These are phyloP conservation scores for Lasioglossum malachurum DNA, from an alignment of 2,888 invertebrate genomes.

Conservation along the genomic window DNA sequence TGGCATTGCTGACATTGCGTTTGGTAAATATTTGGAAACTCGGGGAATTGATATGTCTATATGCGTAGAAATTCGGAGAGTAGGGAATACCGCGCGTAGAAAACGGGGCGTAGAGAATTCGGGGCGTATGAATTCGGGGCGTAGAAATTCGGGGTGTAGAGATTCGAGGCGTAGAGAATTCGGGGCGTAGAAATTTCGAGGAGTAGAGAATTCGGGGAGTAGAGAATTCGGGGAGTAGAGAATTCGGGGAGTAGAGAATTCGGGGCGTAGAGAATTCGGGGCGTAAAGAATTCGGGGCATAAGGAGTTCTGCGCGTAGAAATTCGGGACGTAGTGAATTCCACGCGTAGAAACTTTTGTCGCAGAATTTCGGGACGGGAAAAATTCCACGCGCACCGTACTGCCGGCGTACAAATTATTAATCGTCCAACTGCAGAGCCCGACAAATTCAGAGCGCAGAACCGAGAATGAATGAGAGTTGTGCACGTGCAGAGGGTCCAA, in stretches of 20 bases:
- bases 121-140: background rate
- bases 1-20: background rate
- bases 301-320: background rate
- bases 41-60: background rate
- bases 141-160: background rate
- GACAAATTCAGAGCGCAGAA: background rate
- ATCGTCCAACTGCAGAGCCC: background rate
- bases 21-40: background rate
- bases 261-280: background rate
- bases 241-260: background rate
- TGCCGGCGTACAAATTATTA: background rate
- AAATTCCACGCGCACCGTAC: background rate
- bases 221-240: background rate
- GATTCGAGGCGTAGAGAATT: too few relatives aligned
- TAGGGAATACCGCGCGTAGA: background rate
- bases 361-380: background rate
- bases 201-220: background rate
- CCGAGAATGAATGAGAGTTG: background rate
- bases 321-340: background rate
- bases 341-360: too few relatives aligned
- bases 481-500: background rate
- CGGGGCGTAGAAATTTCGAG: too few relatives aligned
- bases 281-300: background rate
- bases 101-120: background rate
- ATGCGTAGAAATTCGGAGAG: background rate